Evolutionary conservation across 1,140 invertebrate species (phyloP).

Genomic region (Agrypnia vestita): DNA sequence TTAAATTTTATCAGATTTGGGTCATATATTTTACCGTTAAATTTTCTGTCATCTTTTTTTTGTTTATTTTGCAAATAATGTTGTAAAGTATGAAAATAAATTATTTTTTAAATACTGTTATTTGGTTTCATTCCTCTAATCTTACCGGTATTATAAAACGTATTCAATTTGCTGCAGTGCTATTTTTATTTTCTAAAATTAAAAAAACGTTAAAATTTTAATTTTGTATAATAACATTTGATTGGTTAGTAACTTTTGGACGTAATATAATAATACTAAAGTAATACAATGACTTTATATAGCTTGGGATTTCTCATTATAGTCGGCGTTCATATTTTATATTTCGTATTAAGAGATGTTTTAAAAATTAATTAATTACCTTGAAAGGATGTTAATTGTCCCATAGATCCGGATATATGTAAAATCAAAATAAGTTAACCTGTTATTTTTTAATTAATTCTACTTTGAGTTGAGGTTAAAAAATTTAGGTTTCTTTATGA

Average conservation of each 20-base stretch:
- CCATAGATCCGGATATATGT: not conserved
- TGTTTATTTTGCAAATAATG: no score
- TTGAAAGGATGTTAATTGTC: slow-evolving; percentile 18
- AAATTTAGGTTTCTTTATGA: not conserved
- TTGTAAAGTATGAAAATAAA: no score
- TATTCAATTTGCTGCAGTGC: no score
- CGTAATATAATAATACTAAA: not conserved
- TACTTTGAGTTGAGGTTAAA: not conserved
- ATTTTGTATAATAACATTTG: not conserved
- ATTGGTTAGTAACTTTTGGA: no score
- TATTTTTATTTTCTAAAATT: not conserved
- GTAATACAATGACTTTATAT: slow-evolving; percentile 24
- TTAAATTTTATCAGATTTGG: no score
- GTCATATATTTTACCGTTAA: no score
- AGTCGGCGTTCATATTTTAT: not conserved
- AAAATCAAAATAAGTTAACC: not conserved
- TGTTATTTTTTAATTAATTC: slow-evolving; percentile 18
- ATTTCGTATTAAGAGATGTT: slow-evolving; percentile 7
- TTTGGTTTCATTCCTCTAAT: no score
- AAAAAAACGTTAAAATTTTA: not conserved
- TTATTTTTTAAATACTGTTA: no score
- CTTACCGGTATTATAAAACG: no score
- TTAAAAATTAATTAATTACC: slow-evolving; percentile 15
- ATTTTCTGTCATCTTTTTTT: no score
- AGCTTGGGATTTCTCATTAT: not conserved